Conservation (phyloP, 2,888 invertebrate genomes). For the Coecobrya sp. region DNA sequence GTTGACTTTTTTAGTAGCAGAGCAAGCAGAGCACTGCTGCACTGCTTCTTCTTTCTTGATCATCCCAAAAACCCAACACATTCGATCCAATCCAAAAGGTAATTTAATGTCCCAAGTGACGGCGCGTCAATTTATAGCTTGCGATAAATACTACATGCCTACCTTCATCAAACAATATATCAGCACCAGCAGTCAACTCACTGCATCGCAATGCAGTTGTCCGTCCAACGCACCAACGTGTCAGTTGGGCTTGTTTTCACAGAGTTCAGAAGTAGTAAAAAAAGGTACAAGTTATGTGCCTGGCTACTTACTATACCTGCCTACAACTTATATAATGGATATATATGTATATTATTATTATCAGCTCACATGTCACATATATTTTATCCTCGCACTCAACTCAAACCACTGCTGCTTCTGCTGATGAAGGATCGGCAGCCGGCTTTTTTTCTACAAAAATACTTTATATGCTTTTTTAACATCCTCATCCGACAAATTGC, state of each 20-base stretch:
- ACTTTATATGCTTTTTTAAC: conserved; percentile 69
- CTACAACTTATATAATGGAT: conserved; percentile 28
- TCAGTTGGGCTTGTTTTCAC: conserved; percentile 54
- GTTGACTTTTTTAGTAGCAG: conserved; percentile 58
- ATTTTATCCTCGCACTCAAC: conserved; percentile 67
- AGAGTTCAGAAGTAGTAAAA: conserved; percentile 41
- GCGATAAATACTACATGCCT: conserved; percentile 80
- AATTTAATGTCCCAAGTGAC: conserved; percentile 78
- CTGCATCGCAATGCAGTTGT: conserved; percentile 39
- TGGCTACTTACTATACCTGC: not conserved
- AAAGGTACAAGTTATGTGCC: conserved; percentile 22
- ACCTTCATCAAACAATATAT: conserved; percentile 75
- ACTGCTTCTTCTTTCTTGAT: not conserved
- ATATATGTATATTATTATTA: conserved; percentile 61
- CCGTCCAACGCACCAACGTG: conserved; percentile 41
- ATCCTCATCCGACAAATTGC: conserved; percentile 81
- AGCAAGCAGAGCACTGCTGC: conserved; percentile 20
- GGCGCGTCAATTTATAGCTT: conserved; percentile 77
- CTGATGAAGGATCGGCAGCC: conserved; percentile 61
- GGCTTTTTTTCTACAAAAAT: conserved; percentile 66
- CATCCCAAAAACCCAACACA: conserved; percentile 24
- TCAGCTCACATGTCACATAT: conserved; percentile 76
- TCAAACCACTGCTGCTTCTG: conserved; percentile 51
- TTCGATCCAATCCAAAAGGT: conserved; percentile 64
- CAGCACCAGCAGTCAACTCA: conserved; percentile 53